Percentiles rank a stretch among this genome's conserved stretches.
phyloP scores from a whole-genome alignment of 2,797 vertebrate species.

The Leucoraja ocellata region DNA sequence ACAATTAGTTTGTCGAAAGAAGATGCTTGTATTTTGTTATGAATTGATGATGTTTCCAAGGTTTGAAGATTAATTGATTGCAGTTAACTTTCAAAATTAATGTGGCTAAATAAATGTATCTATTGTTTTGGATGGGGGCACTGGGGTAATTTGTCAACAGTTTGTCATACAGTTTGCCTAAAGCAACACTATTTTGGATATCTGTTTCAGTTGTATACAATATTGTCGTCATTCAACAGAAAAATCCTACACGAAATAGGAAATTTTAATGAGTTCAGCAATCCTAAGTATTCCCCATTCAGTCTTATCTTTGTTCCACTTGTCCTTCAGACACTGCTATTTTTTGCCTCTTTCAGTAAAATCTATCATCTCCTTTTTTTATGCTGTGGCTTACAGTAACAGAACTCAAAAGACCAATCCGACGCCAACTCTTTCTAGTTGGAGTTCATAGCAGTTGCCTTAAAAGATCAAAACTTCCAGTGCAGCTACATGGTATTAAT shows the following conservation, averaged over 20 bases:
- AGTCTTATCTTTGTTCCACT: constrained; percentile 66
- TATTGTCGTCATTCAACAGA: constrained; percentile 7
- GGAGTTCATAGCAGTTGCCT: constrained; percentile 60
- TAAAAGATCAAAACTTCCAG: constrained; percentile 73
- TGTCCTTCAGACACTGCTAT: constrained; percentile 65
- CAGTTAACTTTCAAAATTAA: constrained; percentile 14
- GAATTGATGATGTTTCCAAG: background rate
- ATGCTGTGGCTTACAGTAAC: constrained; percentile 57
- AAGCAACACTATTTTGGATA: constrained; percentile 13
- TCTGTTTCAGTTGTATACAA: constrained; percentile 14
- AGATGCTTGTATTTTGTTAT: background rate
- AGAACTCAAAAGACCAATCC: constrained; percentile 60
- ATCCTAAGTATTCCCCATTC: constrained; percentile 62
- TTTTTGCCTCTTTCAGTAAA: constrained; percentile 65
- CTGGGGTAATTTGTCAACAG: background rate
- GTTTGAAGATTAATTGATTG: constrained; percentile 17
- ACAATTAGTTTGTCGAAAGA: background rate
- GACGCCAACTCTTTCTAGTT: constrained; percentile 63
- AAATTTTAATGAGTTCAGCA: constrained; percentile 62
- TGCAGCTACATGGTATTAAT: constrained; percentile 59
- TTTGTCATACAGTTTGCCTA: background rate
- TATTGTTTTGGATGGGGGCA: too few species aligned
- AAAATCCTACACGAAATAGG: constrained; percentile 49
- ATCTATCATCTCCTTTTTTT: constrained; percentile 50
- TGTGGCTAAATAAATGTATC: background rate